Base-by-base conservation (phyloP, 2,797 vertebrate species). In the Protosalanx chinensis region DNA sequence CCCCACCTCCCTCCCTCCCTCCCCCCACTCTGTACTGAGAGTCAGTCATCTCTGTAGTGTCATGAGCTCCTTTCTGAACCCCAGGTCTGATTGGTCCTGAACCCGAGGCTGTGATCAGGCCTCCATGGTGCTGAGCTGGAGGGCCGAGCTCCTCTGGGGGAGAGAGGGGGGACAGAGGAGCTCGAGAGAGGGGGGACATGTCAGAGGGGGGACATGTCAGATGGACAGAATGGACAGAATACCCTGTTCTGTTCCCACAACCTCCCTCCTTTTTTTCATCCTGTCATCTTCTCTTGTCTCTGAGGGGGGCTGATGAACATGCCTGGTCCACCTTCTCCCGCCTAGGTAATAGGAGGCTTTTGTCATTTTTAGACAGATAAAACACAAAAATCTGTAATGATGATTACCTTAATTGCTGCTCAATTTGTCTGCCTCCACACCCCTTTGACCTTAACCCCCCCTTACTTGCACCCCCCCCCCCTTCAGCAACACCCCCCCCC, bases 401-500 rank as follows among this genome's bases (percentile, higher is more conserved):
- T 90, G 81, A 92, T 91, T 86, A 83, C 80, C 70, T 78, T 89
- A 90, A 92, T 90, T 87, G 84, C 84, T 27, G 74, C 75, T 76
- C 88, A 90, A 88, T 91, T 89, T 89, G 81, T 87, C 83, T 84
- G 84, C 82, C 80, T 82, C 76, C 73, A 61, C 77, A 77, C 71
- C 74, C 67, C 64, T 49, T 5, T 68, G 51, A 51, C 78, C 41
- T 77, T 15, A 56, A 73, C 75, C 70, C 80, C 69, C 76, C 72
- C 64, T 57, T 4, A 7, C 6, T 56, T 6, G 57, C 20, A 33
- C 23, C 33, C 30, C 20, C 58, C 33, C 63, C 18, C 51, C 20
- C 29, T 33, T 27, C 57, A n/a, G n/a, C 6, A 2, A 4, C 49
- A 16, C 20, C 64, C 32, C 20, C 30, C 18, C 58, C n/a, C 37